phyloP scores from a whole-genome alignment of 1,140 invertebrate genomes.

The Lucilia sericata region DNA sequence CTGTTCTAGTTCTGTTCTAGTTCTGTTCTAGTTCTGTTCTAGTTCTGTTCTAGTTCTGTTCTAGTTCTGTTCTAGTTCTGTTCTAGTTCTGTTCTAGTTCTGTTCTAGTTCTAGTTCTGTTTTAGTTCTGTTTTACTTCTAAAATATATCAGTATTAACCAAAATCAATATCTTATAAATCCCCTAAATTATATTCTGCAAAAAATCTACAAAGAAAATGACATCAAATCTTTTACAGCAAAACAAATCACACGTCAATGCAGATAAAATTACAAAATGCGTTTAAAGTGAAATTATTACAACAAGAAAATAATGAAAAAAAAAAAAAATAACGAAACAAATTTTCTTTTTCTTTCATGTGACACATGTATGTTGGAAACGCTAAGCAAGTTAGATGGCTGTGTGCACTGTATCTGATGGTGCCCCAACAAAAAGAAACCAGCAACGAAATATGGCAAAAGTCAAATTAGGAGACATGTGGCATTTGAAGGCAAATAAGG shows the following conservation, averaged over 20 bases:
- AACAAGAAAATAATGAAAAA: background rate
- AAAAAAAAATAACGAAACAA: background rate
- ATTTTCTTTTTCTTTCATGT: background rate
- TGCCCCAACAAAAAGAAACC: background rate
- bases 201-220: background rate
- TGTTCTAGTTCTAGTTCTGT: too few relatives aligned
- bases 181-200: too few relatives aligned
- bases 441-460: slow-evolving; percentile 2
- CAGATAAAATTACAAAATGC: background rate
- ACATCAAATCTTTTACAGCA: background rate
- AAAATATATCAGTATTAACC: too few relatives aligned
- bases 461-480: slow-evolving; percentile 6
- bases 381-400: background rate
- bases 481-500: slow-evolving; percentile 5
- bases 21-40: too few relatives aligned
- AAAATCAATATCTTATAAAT: too few relatives aligned
- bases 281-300: background rate
- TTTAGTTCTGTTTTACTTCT: too few relatives aligned
- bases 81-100: too few relatives aligned
- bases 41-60: too few relatives aligned
- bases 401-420: background rate
- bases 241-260: slow-evolving; percentile 17
- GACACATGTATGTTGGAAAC: background rate
- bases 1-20: too few relatives aligned
- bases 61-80: too few relatives aligned